These are phyloP conservation scores for Dryoscopus gambensis DNA, from an alignment of 2,113 vertebrate species.

Conservation along the genomic window DNA sequence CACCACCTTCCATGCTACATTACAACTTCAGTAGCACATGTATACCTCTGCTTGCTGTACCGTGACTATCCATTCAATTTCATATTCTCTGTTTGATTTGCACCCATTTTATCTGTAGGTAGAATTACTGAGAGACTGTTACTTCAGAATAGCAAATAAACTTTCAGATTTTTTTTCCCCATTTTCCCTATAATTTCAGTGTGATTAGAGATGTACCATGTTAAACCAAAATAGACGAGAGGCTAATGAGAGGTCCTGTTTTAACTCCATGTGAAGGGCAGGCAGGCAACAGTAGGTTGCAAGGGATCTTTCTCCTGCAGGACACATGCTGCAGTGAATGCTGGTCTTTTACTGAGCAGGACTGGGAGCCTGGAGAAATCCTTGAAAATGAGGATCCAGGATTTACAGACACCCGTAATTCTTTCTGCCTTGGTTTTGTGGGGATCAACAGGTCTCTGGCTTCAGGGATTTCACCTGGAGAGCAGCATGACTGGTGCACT, in stretches of 20 bases:
- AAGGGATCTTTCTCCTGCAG: background rate
- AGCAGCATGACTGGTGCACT: background rate
- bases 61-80: background rate
- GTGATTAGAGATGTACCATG: background rate
- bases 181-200: background rate
- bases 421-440: background rate
- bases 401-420: background rate
- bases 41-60: background rate
- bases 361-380: background rate
- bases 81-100: background rate
- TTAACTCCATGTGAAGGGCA: rapidly evolving
- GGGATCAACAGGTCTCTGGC: background rate
- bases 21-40: background rate
- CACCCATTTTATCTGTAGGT: background rate
- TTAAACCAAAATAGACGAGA: background rate
- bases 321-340: rapidly evolving
- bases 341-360: background rate
- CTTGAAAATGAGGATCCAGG: background rate
- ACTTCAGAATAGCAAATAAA: background rate
- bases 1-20: background rate
- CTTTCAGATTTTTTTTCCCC: rapidly evolving
- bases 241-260: background rate
- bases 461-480: background rate
- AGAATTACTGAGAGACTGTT: background rate
- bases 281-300: rapidly evolving